Conservation (phyloP, 37 sponge, comb jelly and placozoan genomes). For the Agelas oroides region DNA sequence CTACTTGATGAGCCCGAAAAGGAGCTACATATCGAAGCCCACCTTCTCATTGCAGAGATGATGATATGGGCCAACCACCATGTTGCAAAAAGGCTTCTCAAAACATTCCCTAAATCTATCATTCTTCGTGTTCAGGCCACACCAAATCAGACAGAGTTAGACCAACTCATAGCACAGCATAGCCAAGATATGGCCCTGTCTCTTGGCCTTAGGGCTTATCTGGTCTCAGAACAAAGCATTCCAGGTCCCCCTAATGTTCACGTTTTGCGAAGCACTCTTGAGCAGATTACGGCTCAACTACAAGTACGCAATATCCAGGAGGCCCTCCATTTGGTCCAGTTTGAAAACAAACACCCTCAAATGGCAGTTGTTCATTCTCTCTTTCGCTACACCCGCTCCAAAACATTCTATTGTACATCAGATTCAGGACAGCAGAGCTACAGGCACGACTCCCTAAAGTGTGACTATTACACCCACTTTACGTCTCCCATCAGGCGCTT, state of each 20-base stretch:
- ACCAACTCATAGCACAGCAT: background rate
- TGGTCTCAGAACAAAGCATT: background rate
- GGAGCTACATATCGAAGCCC: slow-evolving; percentile 20
- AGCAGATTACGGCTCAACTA: background rate
- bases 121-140: slow-evolving; percentile 27
- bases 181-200: background rate
- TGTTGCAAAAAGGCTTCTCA: slow-evolving; percentile 44
- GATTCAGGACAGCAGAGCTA: background rate
- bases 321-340: background rate
- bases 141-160: slow-evolving; percentile 11
- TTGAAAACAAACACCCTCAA: slow-evolving; percentile 42
- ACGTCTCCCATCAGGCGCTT: slow-evolving; percentile 49
- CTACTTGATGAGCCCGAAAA: background rate
- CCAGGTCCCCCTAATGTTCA: background rate
- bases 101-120: background rate
- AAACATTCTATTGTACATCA: background rate
- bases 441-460: slow-evolving; percentile 18
- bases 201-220: background rate
- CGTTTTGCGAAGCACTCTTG: background rate
- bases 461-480: slow-evolving; percentile 44
- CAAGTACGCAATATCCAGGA: background rate
- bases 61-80: slow-evolving; percentile 64
- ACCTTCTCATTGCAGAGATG: slow-evolving; percentile 56
- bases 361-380: background rate
- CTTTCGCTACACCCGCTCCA: background rate